Percentiles rank a stretch among this genome's conserved stretches.
These are phyloP conservation scores for Aphelocoma coerulescens DNA, from an alignment of 2,113 vertebrate genomes.

Conservation along the genomic window DNA sequence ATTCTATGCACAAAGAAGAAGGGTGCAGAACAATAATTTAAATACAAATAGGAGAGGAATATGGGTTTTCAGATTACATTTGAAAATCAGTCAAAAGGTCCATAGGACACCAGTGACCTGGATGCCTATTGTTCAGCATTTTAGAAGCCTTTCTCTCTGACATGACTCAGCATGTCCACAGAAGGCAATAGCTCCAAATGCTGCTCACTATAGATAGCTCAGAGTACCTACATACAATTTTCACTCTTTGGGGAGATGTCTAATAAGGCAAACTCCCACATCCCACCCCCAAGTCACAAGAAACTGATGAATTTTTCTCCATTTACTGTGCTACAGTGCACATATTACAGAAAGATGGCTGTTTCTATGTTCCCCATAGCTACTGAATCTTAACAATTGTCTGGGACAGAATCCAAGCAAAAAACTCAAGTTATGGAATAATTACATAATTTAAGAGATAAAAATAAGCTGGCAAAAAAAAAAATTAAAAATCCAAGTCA, in stretches of 20 bases:
- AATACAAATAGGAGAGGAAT: neutral
- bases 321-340: neutral
- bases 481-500: neutral
- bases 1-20: neutral
- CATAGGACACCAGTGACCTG: neutral
- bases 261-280: conserved; percentile 44
- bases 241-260: conserved; percentile 30
- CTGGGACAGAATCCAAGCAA: conserved; percentile 47
- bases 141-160: conserved; percentile 5
- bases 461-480: conserved; percentile 14
- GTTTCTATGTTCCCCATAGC: neutral
- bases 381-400: conserved; percentile 32
- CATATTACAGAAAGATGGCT: neutral
- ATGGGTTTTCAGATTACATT: neutral
- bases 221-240: conserved; percentile 3
- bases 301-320: conserved; percentile 27
- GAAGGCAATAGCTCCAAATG: conserved; percentile 25
- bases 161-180: conserved; percentile 57
- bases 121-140: neutral
- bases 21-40: neutral
- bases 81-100: neutral
- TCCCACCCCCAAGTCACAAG: neutral
- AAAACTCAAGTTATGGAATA: conserved; percentile 50
- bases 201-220: conserved; percentile 23
- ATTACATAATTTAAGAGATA: conserved; percentile 45